phyloP scores from a whole-genome alignment of 1,140 invertebrate genomes.

The Temnothorax nylanderi region DNA sequence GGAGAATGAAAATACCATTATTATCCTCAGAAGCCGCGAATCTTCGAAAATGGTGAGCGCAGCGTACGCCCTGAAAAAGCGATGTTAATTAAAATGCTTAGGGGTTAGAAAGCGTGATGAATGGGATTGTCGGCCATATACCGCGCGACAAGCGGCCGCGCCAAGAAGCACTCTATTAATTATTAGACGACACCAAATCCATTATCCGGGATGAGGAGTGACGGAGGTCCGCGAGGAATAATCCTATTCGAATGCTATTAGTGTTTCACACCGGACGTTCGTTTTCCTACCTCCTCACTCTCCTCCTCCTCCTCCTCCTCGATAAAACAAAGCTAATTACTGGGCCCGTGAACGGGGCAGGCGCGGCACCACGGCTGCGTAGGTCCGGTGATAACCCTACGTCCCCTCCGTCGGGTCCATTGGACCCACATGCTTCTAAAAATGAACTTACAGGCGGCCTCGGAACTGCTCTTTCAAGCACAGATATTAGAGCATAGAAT shows the following conservation, averaged over 20 bases:
- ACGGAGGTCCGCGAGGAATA: conserved; percentile 79
- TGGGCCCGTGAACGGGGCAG: conserved; percentile 38
- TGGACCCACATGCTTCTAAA: not conserved
- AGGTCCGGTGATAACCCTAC: not conserved
- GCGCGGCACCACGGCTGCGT: conserved; percentile 45
- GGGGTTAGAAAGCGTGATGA: conserved; percentile 86
- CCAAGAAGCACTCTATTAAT: conserved; percentile 85
- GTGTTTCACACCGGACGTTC: conserved; percentile 66
- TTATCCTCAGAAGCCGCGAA: not conserved
- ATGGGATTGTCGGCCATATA: conserved; percentile 76
- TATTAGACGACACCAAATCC: conserved; percentile 86
- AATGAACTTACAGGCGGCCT: not conserved
- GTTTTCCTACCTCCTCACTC: conserved; percentile 30
- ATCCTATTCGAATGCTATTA: conserved; percentile 80
- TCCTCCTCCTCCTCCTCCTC: not conserved
- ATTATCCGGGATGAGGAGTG: conserved; percentile 82
- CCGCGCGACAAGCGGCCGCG: conserved; percentile 67
- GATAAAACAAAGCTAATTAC: conserved; percentile 72
- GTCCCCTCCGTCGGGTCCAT: not conserved
- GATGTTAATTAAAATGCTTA: conserved; percentile 85
- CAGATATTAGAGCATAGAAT: not conserved
- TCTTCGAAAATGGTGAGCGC: not conserved
- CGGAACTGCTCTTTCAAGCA: not conserved
- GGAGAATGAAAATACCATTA: not conserved
- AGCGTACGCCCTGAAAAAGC: conserved; percentile 68